A percentile compares a stretch with the other conserved stretches of the same genome.
These are phyloP conservation scores for Oxycera nigricornis DNA, from an alignment of 2,888 invertebrate genomes.

Conservation along the genomic window DNA sequence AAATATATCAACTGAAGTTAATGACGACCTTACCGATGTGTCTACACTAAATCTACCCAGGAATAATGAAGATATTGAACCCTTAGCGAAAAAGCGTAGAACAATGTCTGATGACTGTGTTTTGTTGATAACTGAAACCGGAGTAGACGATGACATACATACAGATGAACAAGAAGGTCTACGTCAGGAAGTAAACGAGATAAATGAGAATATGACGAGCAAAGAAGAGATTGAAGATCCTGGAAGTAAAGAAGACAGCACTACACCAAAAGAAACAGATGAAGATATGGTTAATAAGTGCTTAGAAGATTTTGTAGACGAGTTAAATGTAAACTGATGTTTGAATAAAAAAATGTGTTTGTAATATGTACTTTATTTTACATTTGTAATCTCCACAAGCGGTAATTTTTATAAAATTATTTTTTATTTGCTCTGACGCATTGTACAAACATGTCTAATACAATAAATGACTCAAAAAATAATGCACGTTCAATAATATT, in stretches of 20 bases:
- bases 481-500: too few relatives aligned
- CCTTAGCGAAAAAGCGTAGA: slow-evolving; percentile 27
- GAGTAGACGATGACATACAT: background rate
- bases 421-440: too few relatives aligned
- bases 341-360: too few relatives aligned
- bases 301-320: slow-evolving; percentile 34
- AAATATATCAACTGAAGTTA: background rate
- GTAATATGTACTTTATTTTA: too few relatives aligned
- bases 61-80: slow-evolving; percentile 13
- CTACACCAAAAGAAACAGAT: background rate
- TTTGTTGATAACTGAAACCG: background rate
- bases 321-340: slow-evolving; percentile 25
- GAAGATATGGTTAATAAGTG: slow-evolving; percentile 30
- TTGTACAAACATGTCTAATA: too few relatives aligned
- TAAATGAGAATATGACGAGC: background rate
- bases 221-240: background rate
- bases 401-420: too few relatives aligned
- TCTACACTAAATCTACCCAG: too few relatives aligned
- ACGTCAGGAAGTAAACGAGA: background rate
- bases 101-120: background rate
- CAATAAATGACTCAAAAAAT: too few relatives aligned
- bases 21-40: too few relatives aligned
- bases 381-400: too few relatives aligned
- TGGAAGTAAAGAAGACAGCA: background rate
- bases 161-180: background rate